phyloP scores from a whole-genome alignment of 2,888 invertebrate genomes.

The Leucophenga montana region DNA sequence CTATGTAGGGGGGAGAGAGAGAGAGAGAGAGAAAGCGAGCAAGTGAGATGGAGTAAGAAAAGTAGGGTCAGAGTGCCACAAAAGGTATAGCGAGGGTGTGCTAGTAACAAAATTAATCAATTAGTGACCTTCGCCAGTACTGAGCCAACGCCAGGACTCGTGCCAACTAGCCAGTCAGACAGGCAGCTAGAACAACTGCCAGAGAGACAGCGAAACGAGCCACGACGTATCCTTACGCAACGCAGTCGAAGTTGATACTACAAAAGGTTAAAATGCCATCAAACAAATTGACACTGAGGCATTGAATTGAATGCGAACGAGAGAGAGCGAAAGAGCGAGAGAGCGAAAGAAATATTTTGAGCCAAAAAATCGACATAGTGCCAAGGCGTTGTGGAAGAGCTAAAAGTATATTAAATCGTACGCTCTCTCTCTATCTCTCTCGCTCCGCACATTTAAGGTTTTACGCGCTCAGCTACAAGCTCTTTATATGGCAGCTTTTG shows the following conservation, averaged over 20 bases:
- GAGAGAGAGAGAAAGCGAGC: no score
- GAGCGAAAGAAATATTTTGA: neutral
- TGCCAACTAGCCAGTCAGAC: slow-evolving; percentile 39
- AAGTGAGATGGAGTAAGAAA: neutral
- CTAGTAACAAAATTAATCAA: slow-evolving; percentile 54
- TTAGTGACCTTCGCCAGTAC: slow-evolving; percentile 62
- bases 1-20: no score
- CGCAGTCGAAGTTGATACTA: slow-evolving; percentile 13
- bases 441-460: no score
- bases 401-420: no score
- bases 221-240: slow-evolving; percentile 20
- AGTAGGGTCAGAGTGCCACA: neutral
- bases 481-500: neutral
- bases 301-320: neutral
- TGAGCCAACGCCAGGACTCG: no score
- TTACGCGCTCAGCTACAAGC: no score
- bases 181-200: slow-evolving; percentile 15
- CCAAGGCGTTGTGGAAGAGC: no score
- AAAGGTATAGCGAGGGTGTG: neutral
- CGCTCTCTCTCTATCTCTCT: no score
- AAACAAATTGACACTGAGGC: slow-evolving; percentile 29
- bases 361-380: neutral
- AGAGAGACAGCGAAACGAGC: neutral
- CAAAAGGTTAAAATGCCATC: slow-evolving; percentile 62
- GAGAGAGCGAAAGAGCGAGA: slow-evolving; percentile 33